Percentiles rank a stretch among this genome's conserved stretches.
phyloP scores from a whole-genome alignment of 2,888 invertebrate species.

The Eupithecia subumbrata region DNA sequence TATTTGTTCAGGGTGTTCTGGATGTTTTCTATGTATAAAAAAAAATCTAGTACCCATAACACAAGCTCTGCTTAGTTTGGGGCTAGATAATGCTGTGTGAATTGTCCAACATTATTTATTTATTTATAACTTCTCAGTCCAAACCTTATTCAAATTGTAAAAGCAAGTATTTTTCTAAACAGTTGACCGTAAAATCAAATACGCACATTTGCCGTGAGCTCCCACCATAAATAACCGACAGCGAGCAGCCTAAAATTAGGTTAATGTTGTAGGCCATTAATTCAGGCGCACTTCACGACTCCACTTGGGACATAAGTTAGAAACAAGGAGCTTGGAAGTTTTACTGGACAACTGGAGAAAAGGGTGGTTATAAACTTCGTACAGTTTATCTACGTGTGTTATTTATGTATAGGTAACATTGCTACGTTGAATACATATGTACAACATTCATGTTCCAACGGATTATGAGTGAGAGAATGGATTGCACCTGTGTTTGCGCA shows the following conservation, averaged over 20 bases:
- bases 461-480: neutral
- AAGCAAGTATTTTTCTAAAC: conserved; percentile 20
- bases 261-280: conserved; percentile 70
- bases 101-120: no score
- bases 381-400: neutral
- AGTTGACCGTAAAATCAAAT: conserved; percentile 35
- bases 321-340: conserved; percentile 43
- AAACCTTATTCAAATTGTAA: neutral
- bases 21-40: no score
- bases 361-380: neutral
- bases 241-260: conserved; percentile 64
- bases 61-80: no score
- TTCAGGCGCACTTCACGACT: conserved; percentile 56
- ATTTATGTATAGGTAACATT: neutral
- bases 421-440: neutral
- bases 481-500: neutral
- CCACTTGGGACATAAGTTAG: conserved; percentile 63
- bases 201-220: conserved; percentile 41
- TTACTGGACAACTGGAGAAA: conserved; percentile 14
- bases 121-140: no score
- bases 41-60: no score
- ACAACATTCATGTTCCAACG: neutral
- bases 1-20: no score
- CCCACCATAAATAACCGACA: conserved; percentile 49
- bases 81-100: no score